Conservation (phyloP, 2,888 invertebrate genomes). For the Aplocera efformata region DNA sequence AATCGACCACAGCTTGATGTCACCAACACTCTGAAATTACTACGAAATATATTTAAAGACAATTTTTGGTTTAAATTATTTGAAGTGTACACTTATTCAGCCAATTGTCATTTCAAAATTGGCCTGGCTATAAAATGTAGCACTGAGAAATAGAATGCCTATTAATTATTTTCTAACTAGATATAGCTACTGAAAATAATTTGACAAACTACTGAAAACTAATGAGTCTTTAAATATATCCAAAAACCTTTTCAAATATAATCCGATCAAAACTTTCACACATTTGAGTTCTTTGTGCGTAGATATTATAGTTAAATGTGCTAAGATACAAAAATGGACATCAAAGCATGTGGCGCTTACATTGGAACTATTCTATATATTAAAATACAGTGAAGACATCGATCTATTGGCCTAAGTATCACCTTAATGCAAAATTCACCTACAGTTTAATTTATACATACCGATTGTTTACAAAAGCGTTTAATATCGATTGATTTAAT, state of each 20-base stretch:
- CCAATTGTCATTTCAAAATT: too few species aligned
- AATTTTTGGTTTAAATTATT: too few species aligned
- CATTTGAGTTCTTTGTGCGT: slow-evolving; percentile 36
- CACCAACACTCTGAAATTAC: slow-evolving; percentile 19
- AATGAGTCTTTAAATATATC: too few species aligned
- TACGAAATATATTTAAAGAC: too few species aligned
- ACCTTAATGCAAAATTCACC: slow-evolving; percentile 52
- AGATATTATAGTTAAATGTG: slow-evolving; percentile 23
- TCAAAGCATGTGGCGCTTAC: slow-evolving; percentile 32
- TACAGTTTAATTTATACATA: slow-evolving; percentile 57
- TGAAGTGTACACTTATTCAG: too few species aligned
- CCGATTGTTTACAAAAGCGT: slow-evolving; percentile 56
- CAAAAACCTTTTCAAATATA: too few species aligned
- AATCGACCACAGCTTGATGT: slow-evolving; percentile 40
- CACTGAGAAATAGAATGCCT: too few species aligned
- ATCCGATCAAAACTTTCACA: slow-evolving; percentile 15
- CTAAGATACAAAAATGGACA: slow-evolving; percentile 26
- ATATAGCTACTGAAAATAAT: too few species aligned
- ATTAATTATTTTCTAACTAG: too few species aligned
- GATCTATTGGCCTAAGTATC: slow-evolving; percentile 65
- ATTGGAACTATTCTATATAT: slow-evolving; percentile 49
- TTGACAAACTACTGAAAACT: too few species aligned
- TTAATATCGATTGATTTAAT: slow-evolving; percentile 29
- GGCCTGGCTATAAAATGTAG: too few species aligned
- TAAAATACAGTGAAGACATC: slow-evolving; percentile 74